phyloP scores from a whole-genome alignment of 2,888 invertebrate species.

The Diadegma fenestrale region DNA sequence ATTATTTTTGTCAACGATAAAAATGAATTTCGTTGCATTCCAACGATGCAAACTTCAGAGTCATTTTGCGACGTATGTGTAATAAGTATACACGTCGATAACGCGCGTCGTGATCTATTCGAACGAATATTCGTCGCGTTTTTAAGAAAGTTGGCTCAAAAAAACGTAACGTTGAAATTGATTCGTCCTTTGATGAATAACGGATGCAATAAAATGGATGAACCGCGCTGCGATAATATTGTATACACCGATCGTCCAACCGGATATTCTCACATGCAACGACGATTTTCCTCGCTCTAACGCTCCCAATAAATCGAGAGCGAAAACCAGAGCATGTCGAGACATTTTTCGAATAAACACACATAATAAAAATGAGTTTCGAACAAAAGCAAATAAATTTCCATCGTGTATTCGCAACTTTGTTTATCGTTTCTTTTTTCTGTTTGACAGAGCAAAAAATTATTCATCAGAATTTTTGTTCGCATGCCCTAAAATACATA shows the following conservation, averaged over 20 bases:
- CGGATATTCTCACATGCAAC: conserved; percentile 33
- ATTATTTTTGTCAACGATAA: no score
- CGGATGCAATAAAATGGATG: conserved; percentile 22
- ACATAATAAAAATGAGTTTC: no score
- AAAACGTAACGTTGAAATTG: conserved; percentile 31
- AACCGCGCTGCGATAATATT: background rate
- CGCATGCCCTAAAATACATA: no score
- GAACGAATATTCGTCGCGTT: background rate
- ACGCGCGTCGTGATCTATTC: background rate
- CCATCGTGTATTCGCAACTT: no score
- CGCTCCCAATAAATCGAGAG: background rate
- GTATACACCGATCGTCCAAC: conserved; percentile 25
- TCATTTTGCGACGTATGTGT: no score
- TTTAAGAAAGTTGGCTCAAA: background rate
- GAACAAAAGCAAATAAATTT: no score
- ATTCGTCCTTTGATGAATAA: conserved; percentile 41
- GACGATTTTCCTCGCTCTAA: background rate
- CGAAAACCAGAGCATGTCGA: background rate
- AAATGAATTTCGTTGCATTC: no score
- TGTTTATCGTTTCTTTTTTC: no score
- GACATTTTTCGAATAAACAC: background rate
- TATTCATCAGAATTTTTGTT: no score
- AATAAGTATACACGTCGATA: background rate
- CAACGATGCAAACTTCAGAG: no score
- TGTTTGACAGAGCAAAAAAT: no score